Conservation (phyloP, 2,113 vertebrate genomes). For the Falco punctatus region DNA sequence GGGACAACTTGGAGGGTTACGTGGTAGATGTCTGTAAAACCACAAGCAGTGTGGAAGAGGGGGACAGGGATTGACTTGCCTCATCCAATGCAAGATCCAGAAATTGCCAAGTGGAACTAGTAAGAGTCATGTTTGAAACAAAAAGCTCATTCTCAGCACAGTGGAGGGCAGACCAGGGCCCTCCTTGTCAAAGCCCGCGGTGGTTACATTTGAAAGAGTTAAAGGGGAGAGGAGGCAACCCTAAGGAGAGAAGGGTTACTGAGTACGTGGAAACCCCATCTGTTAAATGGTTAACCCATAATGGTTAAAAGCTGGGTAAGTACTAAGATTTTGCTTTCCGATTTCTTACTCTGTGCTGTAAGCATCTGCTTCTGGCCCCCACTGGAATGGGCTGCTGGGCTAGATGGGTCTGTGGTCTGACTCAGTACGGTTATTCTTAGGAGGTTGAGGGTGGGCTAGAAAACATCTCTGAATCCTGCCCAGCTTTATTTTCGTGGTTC, state of each 20-base stretch:
- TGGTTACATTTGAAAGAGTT: not conserved
- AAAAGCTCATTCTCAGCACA: not conserved
- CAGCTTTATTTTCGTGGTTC: not conserved
- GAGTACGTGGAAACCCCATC: not conserved
- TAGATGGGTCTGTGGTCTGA: not conserved
- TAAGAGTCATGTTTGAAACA: not conserved
- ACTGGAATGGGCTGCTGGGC: accelerated
- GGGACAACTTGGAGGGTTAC: not conserved
- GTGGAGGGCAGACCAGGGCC: not conserved
- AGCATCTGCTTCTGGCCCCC: not conserved
- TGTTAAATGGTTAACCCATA: not conserved
- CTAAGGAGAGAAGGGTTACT: not conserved
- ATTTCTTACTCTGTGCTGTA: not conserved
- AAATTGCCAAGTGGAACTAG: not conserved
- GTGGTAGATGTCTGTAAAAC: not conserved
- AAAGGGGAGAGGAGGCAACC: not conserved
- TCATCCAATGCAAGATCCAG: not conserved
- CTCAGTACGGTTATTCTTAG: not conserved
- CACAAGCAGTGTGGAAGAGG: not conserved
- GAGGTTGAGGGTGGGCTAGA: not conserved
- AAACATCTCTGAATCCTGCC: not conserved
- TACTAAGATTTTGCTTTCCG: not conserved
- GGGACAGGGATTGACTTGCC: not conserved
- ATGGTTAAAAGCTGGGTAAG: not conserved
- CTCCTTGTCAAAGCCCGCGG: not conserved